Conservation (phyloP, 2,888 invertebrate species). For the Papilio protenor region DNA sequence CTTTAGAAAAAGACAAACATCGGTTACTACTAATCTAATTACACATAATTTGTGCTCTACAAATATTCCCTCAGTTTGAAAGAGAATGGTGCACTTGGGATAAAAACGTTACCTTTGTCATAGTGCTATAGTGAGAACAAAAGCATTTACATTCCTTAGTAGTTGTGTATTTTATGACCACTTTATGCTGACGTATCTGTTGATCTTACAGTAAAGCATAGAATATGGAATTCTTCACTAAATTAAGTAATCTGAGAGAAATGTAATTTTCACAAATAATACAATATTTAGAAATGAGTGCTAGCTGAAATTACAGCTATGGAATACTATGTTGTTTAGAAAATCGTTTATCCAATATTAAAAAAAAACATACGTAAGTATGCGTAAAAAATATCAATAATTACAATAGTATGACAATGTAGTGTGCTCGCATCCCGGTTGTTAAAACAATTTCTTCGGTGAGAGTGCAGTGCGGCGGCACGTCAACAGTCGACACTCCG, state of each 20-base stretch:
- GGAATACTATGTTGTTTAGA: neutral
- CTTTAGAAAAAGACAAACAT: slow-evolving; percentile 55
- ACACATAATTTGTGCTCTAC: neutral
- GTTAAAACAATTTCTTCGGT: slow-evolving; percentile 70
- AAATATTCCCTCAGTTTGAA: neutral
- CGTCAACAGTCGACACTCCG: slow-evolving; percentile 65
- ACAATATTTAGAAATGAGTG: neutral
- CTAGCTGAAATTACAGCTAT: neutral
- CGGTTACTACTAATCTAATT: slow-evolving; percentile 29
- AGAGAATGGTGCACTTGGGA: neutral
- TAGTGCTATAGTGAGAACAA: neutral
- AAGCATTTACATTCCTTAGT: neutral
- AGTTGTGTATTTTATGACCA: neutral
- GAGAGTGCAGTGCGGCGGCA: slow-evolving; percentile 58
- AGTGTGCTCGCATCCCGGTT: slow-evolving; percentile 38
- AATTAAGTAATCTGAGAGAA: neutral
- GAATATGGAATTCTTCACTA: neutral
- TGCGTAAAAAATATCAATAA: slow-evolving; percentile 18
- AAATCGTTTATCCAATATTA: neutral
- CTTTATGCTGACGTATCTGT: neutral
- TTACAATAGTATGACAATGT: neutral
- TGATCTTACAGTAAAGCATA: neutral
- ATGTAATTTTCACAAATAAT: neutral
- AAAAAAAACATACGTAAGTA: neutral
- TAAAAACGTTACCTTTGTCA: neutral